Evolutionary conservation across 2,888 invertebrate species (phyloP).

Genomic region (Apantesis nais): DNA sequence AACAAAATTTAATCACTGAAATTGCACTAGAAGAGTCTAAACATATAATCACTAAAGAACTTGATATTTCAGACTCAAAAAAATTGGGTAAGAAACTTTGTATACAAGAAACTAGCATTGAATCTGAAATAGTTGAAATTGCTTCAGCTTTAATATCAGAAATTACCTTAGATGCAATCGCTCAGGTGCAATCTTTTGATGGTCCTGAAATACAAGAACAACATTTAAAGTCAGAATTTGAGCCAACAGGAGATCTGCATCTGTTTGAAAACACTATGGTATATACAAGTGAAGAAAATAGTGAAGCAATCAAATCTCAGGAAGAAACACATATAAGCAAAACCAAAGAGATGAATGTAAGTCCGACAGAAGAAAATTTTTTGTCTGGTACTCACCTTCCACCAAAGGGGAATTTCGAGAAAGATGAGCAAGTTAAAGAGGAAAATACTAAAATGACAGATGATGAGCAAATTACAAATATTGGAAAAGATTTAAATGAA

Average conservation of each 20-base stretch:
- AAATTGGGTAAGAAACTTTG: conserved; percentile 9
- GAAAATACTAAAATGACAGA: background rate
- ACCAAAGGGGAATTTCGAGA: background rate
- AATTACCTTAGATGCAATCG: conserved; percentile 30
- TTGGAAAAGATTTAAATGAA: background rate
- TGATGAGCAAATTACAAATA: background rate
- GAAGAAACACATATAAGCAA: background rate
- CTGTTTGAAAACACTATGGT: background rate
- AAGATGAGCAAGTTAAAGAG: background rate
- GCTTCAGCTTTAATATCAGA: conserved; percentile 31
- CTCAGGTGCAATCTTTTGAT: conserved; percentile 23
- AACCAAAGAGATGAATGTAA: background rate
- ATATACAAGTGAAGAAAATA: background rate
- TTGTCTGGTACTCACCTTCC: background rate
- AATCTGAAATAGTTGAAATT: conserved; percentile 29
- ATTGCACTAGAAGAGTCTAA: background rate
- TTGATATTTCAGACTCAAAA: background rate
- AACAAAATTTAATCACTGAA: background rate
- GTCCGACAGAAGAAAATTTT: background rate
- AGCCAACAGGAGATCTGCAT: background rate
- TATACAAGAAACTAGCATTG: conserved; percentile 24
- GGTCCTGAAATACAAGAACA: background rate
- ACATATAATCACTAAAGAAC: background rate
- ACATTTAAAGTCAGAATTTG: background rate
- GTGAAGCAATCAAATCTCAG: background rate